Evolutionary conservation across 2,797 vertebrate genomes (phyloP).

Genomic region (Eospalax fontanierii): DNA sequence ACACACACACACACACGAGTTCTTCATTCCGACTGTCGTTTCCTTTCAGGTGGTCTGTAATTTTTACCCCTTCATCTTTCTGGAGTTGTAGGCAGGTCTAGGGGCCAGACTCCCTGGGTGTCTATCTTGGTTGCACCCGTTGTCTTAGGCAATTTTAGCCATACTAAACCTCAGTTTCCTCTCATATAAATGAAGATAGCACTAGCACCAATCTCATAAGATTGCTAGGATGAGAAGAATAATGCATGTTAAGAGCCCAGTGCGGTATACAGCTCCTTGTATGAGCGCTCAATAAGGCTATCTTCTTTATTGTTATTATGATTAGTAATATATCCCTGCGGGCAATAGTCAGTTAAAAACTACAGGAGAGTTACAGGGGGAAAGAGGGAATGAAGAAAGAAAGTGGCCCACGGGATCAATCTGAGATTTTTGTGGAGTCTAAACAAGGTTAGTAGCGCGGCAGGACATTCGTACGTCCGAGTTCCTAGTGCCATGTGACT

Average conservation of each 20-base stretch:
- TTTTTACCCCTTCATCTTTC: slow-evolving; percentile 34
- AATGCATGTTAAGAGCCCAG: not conserved
- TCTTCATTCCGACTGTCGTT: slow-evolving; percentile 43
- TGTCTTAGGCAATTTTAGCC: slow-evolving; percentile 10
- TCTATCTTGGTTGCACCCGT: slow-evolving; percentile 14
- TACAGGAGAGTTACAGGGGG: slow-evolving; percentile 50
- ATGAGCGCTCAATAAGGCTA: not conserved
- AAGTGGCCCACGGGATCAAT: slow-evolving; percentile 31
- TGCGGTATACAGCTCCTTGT: slow-evolving; percentile 10
- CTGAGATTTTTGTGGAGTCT: slow-evolving; percentile 62
- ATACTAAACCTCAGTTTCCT: slow-evolving; percentile 50
- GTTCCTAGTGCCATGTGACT: slow-evolving; percentile 78
- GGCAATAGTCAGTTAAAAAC: slow-evolving; percentile 54
- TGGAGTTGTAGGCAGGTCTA: slow-evolving; percentile 36
- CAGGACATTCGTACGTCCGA: slow-evolving; percentile 64
- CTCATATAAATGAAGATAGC: slow-evolving; percentile 27
- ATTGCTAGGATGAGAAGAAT: slow-evolving; percentile 40
- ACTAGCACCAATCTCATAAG: not conserved
- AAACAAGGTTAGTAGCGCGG: slow-evolving; percentile 77
- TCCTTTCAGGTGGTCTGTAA: slow-evolving; percentile 32
- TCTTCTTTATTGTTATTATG: slow-evolving; percentile 65
- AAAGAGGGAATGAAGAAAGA: slow-evolving; percentile 52
- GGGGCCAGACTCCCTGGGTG: not conserved
- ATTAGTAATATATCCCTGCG: slow-evolving; percentile 36
- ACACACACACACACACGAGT: too few species aligned